Evolutionary conservation across 2,113 vertebrate genomes (phyloP).

Genomic region (Erpornis zantholeuca): DNA sequence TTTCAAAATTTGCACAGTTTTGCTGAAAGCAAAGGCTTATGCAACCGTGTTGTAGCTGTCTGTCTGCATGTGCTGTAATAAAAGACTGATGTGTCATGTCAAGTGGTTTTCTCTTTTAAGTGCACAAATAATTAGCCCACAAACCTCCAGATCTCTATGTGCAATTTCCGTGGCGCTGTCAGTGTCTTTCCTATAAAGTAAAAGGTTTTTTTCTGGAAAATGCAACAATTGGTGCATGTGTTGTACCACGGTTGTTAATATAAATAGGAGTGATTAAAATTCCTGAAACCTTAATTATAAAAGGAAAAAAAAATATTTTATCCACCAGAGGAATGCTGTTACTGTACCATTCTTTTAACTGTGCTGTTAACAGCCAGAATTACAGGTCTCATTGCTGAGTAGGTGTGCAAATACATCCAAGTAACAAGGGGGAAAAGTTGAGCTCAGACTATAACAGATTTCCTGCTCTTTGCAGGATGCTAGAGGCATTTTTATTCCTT

Average conservation of each 20-base stretch:
- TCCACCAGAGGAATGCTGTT: neutral
- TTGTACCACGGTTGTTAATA: neutral
- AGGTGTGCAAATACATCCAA: neutral
- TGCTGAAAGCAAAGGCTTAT: neutral
- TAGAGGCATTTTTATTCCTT: neutral
- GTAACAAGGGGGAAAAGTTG: neutral
- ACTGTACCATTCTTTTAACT: neutral
- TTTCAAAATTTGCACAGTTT: neutral
- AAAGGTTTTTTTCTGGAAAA: neutral
- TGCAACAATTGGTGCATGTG: neutral
- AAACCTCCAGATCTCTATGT: neutral
- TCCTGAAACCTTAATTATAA: neutral
- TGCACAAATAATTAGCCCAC: neutral
- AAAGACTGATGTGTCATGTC: neutral
- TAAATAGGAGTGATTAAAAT: neutral
- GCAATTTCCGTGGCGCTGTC: rapidly evolving
- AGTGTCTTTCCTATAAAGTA: neutral
- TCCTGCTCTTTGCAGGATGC: neutral
- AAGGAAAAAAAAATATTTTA: neutral
- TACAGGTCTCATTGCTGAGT: neutral
- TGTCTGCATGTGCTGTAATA: neutral
- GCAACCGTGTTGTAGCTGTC: neutral
- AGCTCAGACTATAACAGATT: neutral
- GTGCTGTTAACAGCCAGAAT: neutral
- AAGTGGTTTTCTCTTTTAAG: neutral